These are phyloP conservation scores for Rhopalosiphum maidis DNA, from an alignment of 1,140 invertebrate genomes.

Conservation along the genomic window DNA sequence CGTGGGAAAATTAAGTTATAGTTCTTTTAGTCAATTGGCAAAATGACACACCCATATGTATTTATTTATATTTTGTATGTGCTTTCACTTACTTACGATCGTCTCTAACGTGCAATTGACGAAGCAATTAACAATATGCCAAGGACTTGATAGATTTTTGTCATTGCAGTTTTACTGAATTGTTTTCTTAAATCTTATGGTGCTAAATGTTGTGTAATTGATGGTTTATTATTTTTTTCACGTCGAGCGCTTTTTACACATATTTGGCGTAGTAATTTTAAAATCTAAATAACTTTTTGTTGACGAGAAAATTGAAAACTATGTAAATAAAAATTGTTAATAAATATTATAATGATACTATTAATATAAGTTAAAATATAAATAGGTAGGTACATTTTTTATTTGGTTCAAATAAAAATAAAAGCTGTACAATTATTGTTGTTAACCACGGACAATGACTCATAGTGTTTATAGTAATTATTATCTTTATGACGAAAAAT, in stretches of 20 bases:
- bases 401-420: background rate
- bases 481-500: no score
- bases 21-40: constrained; percentile 25
- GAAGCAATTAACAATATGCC: constrained; percentile 38
- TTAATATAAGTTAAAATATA: background rate
- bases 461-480: background rate
- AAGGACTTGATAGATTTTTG: constrained; percentile 4
- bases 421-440: background rate
- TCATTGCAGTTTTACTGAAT: background rate
- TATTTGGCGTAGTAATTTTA: background rate
- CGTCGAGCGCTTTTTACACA: background rate
- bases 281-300: background rate
- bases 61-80: constrained; percentile 9
- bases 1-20: background rate
- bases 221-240: background rate
- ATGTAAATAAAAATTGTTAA: background rate
- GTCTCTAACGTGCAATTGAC: constrained; percentile 4
- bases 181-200: background rate
- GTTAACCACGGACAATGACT: background rate
- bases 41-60: constrained; percentile 34
- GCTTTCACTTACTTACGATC: constrained; percentile 32
- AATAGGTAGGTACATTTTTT: background rate
- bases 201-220: background rate
- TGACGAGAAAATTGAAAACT: background rate
- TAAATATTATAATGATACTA: background rate